Evolutionary conservation across 2,113 vertebrate species (phyloP), one percentile per base, ranked within the genome.

Genomic region (Ascaphus truei): DNA sequence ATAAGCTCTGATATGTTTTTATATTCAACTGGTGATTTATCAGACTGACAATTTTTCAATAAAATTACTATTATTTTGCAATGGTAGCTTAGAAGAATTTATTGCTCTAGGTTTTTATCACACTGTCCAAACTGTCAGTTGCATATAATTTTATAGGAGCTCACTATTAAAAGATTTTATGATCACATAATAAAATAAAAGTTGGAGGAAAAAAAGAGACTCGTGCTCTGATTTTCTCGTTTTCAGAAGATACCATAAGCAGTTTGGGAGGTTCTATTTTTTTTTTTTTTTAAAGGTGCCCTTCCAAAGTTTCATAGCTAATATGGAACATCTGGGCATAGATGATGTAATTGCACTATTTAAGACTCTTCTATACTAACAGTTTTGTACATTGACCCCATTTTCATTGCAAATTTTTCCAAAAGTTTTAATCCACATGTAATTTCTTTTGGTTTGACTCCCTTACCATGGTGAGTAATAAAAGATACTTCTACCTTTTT

Each of bases 241-340:
- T 81, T 85, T 89, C 83, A 85, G 77, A 85, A 87, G 79, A 84
- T 83, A 84, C 82, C 82, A 83, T 78, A 61, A 73, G 59, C 53
- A 77, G 78, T 78, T 85, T 83, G 83, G 79, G 62, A 53, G 6
- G 30, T 68, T 57, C n/a, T n/a, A n/a, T n/a, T n/a, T n/a, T n/a
- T n/a, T n/a, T n/a, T n/a, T n/a, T 80, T 77, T 82, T 81, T 85
- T 80, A 81, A 80, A 84, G 74, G 74, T 79, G 78, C 76, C 75
- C 86, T 84, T 83, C 64, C 67, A 86, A 82, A 75, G 18, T 78
- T 80, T 82, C 79, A 79, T 73, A 62, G 71, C 79, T 87, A 90
- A 88, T 88, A 82, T 79, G 80, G 87, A 90, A 83, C 88, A 90
- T 89, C 85, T 88, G 88, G 87, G 68, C 31, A 74, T 48, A 72